These are phyloP conservation scores for Craniophora ligustri DNA, from an alignment of 2,888 invertebrate genomes.

Conservation along the genomic window DNA sequence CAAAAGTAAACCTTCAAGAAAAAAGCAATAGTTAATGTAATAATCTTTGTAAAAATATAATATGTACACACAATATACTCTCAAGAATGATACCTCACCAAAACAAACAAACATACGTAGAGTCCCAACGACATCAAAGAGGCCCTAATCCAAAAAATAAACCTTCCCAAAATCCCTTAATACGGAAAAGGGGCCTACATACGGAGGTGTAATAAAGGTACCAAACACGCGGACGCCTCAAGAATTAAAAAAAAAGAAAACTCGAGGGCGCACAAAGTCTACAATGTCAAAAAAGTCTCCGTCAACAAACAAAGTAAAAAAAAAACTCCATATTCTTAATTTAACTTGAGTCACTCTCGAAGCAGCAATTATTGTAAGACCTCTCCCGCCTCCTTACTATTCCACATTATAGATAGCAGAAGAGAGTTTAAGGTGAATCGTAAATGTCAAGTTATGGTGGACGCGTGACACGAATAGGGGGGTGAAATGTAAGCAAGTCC, in stretches of 20 bases:
- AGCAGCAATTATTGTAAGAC: constrained; percentile 60
- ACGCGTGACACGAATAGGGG: constrained; percentile 75
- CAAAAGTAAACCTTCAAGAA: too few species aligned
- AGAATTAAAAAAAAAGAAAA: constrained; percentile 82
- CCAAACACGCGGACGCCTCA: constrained; percentile 82
- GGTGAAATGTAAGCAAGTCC: constrained; percentile 76
- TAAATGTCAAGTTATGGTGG: constrained; percentile 68
- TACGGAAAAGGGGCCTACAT: constrained; percentile 71
- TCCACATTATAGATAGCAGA: constrained; percentile 19
- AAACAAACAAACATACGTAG: constrained; percentile 83
- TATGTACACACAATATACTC: constrained; percentile 26
- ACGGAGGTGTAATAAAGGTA: constrained; percentile 74
- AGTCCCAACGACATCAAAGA: constrained; percentile 78
- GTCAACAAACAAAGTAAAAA: constrained; percentile 85
- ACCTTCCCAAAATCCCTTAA: constrained; percentile 82
- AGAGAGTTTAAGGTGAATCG: constrained; percentile 42
- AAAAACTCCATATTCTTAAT: constrained; percentile 88
- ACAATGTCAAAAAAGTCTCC: constrained; percentile 87
- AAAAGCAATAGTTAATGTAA: too few species aligned
- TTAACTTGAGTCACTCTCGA: constrained; percentile 87
- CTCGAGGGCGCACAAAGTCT: constrained; percentile 77
- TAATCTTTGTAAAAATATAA: constrained; percentile 16
- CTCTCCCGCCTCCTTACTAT: constrained; percentile 34
- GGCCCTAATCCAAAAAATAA: constrained; percentile 83
- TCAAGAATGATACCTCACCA: constrained; percentile 50